A percentile compares a stretch with the other conserved stretches of the same genome.
phyloP scores from a whole-genome alignment of 2,888 invertebrate genomes.

The Drosophila siamana region DNA sequence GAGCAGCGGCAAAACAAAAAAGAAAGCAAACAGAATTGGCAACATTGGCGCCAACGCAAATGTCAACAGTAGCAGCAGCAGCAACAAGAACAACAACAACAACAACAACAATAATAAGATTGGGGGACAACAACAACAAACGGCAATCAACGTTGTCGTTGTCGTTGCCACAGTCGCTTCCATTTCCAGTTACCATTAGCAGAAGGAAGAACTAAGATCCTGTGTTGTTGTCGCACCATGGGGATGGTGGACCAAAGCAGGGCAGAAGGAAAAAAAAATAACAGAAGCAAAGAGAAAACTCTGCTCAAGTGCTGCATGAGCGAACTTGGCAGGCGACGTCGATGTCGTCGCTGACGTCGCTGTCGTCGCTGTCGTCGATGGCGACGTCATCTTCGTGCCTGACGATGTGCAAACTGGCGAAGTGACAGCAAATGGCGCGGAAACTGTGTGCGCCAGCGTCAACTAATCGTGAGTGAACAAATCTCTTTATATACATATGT shows the following conservation, averaged over 20 bases:
- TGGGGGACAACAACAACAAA: conserved; percentile 41
- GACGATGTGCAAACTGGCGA: conserved; percentile 83
- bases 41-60: conserved; percentile 64
- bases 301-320: conserved; percentile 68
- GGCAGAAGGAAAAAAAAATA: background rate
- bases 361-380: conserved; percentile 7
- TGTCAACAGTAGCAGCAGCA: conserved; percentile 52
- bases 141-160: conserved; percentile 63
- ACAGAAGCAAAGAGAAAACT: conserved; percentile 14
- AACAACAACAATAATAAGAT: conserved; percentile 17
- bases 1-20: conserved; percentile 33
- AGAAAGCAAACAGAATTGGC: conserved; percentile 61
- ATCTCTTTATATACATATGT: conserved; percentile 52
- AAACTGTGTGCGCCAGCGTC: conserved; percentile 79
- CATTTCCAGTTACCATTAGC: conserved; percentile 78
- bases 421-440: conserved; percentile 84
- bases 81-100: too few species aligned
- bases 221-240: conserved; percentile 8
- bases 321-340: conserved; percentile 64
- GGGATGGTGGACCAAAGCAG: background rate
- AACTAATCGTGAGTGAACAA: conserved; percentile 80
- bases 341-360: conserved; percentile 1
- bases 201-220: conserved; percentile 54
- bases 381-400: conserved; percentile 53
- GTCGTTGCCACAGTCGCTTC: conserved; percentile 58